phyloP scores from a whole-genome alignment of 1,140 invertebrate species.

The Ruditapes philippinarum region DNA sequence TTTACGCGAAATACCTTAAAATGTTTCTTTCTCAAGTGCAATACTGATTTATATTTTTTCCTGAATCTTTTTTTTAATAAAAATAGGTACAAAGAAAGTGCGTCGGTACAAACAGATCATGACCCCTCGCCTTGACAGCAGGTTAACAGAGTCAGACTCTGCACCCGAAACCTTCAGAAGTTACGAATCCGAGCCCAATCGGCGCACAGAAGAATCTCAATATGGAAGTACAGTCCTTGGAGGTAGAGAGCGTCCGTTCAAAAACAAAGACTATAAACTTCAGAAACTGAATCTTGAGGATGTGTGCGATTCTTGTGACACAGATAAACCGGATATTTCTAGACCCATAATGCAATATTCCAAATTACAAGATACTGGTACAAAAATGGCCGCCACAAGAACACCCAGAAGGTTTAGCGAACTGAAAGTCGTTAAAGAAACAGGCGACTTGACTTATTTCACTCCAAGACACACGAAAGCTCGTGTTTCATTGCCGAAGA shows the following conservation, averaged over 20 bases:
- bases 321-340: not conserved
- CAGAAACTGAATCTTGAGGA: not conserved
- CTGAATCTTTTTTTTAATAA: no score
- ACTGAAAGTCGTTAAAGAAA: not conserved
- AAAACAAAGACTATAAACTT: not conserved
- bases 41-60: no score
- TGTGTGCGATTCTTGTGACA: not conserved
- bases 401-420: not conserved
- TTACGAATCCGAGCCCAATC: not conserved
- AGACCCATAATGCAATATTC: not conserved
- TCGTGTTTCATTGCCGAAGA: not conserved
- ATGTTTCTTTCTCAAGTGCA: no score
- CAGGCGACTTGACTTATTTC: not conserved
- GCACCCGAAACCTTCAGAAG: slow-evolving; percentile 24
- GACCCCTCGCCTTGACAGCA: slow-evolving; percentile 16
- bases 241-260: not conserved
- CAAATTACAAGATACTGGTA: not conserved
- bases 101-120: slow-evolving; percentile 29
- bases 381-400: not conserved
- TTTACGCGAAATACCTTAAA: no score
- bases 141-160: slow-evolving; percentile 14
- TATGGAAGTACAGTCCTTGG: no score
- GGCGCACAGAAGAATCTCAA: not conserved
- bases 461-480: not conserved
- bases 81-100: slow-evolving; percentile 24